A percentile compares a stretch with the other conserved stretches of the same genome.
These are phyloP conservation scores for Akabosia matsudoensis DNA, from an alignment of 1,140 invertebrate species.

Conservation along the genomic window DNA sequence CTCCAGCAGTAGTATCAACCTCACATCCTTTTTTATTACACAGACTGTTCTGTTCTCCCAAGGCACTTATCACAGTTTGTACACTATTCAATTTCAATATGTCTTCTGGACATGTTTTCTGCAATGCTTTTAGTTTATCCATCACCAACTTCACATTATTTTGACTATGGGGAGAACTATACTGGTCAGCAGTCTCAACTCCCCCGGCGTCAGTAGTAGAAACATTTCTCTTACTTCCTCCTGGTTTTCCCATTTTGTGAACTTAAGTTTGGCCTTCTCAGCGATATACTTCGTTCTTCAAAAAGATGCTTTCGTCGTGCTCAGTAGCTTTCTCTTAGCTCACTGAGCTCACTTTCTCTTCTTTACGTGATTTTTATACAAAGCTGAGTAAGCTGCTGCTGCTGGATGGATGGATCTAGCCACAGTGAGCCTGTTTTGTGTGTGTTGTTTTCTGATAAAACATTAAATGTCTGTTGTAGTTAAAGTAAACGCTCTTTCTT, in stretches of 20 bases:
- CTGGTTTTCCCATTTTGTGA: background rate
- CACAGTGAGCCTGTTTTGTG: no score
- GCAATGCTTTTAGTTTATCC: slow-evolving; percentile 9
- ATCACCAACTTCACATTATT: background rate
- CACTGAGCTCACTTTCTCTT: background rate
- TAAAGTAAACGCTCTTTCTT: no score
- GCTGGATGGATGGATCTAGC: no score
- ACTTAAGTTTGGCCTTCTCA: background rate
- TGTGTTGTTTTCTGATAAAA: no score
- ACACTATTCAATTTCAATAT: slow-evolving; percentile 37
- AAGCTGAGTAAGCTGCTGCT: no score
- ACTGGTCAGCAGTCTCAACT: background rate
- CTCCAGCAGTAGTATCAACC: background rate
- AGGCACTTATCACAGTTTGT: slow-evolving; percentile 40
- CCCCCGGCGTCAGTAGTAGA: background rate
- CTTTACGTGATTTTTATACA: background rate
- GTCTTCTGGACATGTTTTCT: slow-evolving; percentile 6
- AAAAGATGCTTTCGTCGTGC: background rate
- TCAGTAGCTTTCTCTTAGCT: background rate
- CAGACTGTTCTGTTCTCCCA: slow-evolving; percentile 12
- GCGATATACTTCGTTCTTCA: background rate
- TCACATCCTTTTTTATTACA: background rate
- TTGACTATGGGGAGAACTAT: background rate
- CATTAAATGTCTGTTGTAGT: no score
- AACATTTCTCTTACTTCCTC: background rate